phyloP scores from a whole-genome alignment of 1,140 invertebrate species.

The Batillaria attramentaria region DNA sequence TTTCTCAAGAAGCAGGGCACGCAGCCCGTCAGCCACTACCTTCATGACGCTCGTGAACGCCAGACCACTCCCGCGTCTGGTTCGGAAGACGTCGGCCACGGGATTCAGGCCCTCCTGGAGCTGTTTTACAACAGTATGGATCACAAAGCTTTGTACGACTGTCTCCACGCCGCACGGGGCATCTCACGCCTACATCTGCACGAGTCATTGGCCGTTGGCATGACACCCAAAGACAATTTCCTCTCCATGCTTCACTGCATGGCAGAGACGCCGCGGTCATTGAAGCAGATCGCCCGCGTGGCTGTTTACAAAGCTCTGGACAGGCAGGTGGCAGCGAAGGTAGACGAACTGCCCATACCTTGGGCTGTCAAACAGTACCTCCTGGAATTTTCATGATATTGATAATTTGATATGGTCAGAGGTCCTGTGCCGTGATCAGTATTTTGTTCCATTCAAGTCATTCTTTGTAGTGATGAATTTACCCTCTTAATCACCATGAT shows the following conservation, averaged over 20 bases:
- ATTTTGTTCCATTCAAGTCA: neutral
- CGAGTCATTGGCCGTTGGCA: slow-evolving; percentile 6
- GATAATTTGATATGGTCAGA: no score
- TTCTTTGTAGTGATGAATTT: neutral
- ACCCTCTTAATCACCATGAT: neutral
- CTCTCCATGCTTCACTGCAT: slow-evolving; percentile 53
- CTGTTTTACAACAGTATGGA: slow-evolving; percentile 69
- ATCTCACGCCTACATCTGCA: slow-evolving; percentile 57
- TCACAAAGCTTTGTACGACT: slow-evolving; percentile 61
- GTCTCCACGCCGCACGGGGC: slow-evolving; percentile 56
- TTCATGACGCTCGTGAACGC: slow-evolving; percentile 58
- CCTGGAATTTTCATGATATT: slow-evolving; percentile 49
- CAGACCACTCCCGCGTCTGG: slow-evolving; percentile 24
- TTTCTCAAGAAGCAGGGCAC: slow-evolving; percentile 65
- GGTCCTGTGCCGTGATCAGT: neutral
- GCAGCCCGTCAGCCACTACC: slow-evolving; percentile 64
- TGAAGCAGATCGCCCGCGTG: slow-evolving; percentile 65
- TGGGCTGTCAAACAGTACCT: slow-evolving; percentile 60
- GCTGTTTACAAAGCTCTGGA: slow-evolving; percentile 63
- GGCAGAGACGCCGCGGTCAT: slow-evolving; percentile 58
- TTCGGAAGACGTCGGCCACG: slow-evolving; percentile 45
- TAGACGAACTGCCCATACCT: slow-evolving; percentile 62
- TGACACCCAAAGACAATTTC: slow-evolving; percentile 47
- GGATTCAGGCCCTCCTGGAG: slow-evolving; percentile 55
- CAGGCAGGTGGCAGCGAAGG: slow-evolving; percentile 51